phyloP scores from a whole-genome alignment of 2,797 vertebrate species.

The Sebastes diploproa region DNA sequence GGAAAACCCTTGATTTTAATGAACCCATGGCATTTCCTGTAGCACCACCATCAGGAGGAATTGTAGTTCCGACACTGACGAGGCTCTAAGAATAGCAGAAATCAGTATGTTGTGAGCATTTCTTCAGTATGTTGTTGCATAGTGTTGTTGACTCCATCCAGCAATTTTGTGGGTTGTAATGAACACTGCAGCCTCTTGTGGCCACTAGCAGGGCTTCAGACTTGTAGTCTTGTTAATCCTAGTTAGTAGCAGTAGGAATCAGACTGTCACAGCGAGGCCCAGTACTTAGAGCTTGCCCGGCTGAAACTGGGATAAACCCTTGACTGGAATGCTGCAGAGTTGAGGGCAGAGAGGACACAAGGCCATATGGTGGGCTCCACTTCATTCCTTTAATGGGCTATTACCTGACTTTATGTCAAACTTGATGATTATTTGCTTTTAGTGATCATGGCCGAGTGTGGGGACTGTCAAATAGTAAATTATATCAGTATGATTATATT shows the following conservation, averaged over 20 bases:
- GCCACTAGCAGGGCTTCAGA: conserved; percentile 21
- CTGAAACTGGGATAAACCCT: conserved; percentile 62
- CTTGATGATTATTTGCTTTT: background rate
- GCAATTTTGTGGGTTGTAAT: conserved; percentile 15
- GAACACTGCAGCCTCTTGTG: background rate
- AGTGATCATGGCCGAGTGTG: background rate
- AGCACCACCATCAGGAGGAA: background rate
- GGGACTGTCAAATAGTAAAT: background rate
- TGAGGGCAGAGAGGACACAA: conserved; percentile 40
- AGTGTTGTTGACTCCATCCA: conserved; percentile 2
- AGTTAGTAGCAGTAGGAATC: conserved; percentile 46
- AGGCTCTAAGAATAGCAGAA: background rate
- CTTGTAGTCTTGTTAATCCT: conserved; percentile 54
- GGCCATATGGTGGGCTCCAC: conserved; percentile 23
- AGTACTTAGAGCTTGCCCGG: conserved; percentile 24
- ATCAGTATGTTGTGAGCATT: background rate
- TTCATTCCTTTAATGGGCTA: background rate
- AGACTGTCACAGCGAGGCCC: conserved; percentile 42
- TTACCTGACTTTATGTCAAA: background rate
- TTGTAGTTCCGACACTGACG: background rate
- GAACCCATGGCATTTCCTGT: conserved; percentile 40
- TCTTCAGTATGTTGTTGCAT: background rate
- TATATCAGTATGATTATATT: background rate
- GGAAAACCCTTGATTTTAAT: conserved; percentile 13
- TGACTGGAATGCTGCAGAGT: conserved; percentile 34